Evolutionary conservation across 2,888 invertebrate species (phyloP).

Genomic region (Caenorhabditis sulstoni): DNA sequence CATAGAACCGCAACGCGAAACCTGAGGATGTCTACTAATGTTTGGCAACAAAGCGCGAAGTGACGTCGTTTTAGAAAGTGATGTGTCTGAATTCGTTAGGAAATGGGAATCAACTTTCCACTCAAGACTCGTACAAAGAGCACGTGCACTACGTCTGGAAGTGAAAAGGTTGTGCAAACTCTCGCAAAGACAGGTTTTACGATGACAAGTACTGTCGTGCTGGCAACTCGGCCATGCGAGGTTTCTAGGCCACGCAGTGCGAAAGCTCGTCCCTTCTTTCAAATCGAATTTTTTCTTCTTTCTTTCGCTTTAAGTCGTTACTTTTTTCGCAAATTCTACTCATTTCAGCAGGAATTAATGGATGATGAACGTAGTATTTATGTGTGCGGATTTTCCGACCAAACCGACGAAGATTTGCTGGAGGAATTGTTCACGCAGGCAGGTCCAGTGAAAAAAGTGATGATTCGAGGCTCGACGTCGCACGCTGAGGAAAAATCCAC

Average conservation of each 20-base stretch:
- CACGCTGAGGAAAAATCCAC: constrained; percentile 35
- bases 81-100: too few relatives aligned
- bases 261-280: constrained; percentile 3
- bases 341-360: background rate
- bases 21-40: too few relatives aligned
- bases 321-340: too few relatives aligned
- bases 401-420: constrained; percentile 66
- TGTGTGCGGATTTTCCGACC: constrained; percentile 60
- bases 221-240: background rate
- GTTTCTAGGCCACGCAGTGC: background rate
- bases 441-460: constrained; percentile 66
- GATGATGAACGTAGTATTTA: constrained; percentile 64
- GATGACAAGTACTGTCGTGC: constrained; percentile 10
- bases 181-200: background rate
- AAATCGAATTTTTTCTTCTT: constrained; percentile 5
- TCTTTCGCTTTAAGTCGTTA: background rate
- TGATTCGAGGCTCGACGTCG: constrained; percentile 22
- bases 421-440: constrained; percentile 74
- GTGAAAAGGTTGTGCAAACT: constrained; percentile 13
- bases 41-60: too few relatives aligned
- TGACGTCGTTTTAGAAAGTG: background rate
- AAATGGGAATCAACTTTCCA: background rate
- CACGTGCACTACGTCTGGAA: background rate
- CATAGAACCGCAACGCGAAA: background rate
- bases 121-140: constrained; percentile 14